phyloP scores from a whole-genome alignment of 2,113 vertebrate genomes.

The Clupea harengus region DNA sequence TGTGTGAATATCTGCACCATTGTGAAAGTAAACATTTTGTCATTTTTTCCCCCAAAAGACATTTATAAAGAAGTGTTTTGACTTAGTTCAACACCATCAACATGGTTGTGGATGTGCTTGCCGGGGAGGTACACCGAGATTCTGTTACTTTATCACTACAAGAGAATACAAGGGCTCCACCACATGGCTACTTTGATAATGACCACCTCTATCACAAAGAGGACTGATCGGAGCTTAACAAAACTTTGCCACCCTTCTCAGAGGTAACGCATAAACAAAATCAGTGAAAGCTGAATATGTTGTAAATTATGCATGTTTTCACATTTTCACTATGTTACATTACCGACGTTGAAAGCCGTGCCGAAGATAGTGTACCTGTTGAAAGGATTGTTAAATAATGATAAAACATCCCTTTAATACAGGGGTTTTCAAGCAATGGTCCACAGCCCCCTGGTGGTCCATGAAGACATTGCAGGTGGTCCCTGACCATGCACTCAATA shows the following conservation, averaged over 20 bases:
- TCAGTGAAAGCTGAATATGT: too few species aligned
- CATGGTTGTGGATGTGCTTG: background rate
- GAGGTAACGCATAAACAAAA: background rate
- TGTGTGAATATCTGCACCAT: too few species aligned
- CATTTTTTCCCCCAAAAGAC: background rate
- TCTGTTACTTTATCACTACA: background rate
- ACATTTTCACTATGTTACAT: too few species aligned
- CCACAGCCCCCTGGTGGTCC: too few species aligned
- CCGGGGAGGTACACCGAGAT: background rate
- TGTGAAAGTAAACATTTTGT: too few species aligned
- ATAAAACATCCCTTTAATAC: too few species aligned
- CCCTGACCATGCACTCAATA: too few species aligned
- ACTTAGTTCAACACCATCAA: background rate
- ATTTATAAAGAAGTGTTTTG: background rate
- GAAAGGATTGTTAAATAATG: too few species aligned
- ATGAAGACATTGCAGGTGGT: too few species aligned
- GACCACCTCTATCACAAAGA: background rate
- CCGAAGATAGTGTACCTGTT: too few species aligned
- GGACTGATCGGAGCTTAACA: background rate
- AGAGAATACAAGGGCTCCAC: background rate
- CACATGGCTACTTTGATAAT: background rate
- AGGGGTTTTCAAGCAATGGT: too few species aligned
- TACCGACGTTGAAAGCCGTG: too few species aligned
- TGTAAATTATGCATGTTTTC: background rate
- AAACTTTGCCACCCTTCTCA: background rate